Percentiles rank a stretch among this genome's conserved stretches.
Conservation (phyloP, 35 echinoderm and acorn worm species). For the Ptychodera flava region DNA sequence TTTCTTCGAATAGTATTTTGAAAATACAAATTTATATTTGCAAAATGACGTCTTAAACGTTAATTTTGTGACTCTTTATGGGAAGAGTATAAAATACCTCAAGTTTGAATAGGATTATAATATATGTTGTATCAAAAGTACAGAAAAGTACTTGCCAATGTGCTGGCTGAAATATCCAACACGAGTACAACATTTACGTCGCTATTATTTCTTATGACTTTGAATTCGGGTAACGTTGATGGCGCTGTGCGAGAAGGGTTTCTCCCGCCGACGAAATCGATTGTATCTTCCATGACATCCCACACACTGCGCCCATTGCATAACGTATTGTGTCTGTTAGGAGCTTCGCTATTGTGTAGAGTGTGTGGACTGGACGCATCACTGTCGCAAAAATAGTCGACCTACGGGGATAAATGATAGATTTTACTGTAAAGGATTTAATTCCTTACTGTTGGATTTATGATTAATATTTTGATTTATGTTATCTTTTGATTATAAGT, state of each 20-base stretch:
- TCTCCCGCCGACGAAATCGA: conserved; percentile 19
- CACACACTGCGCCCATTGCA: conserved; percentile 37
- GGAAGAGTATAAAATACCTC: no score
- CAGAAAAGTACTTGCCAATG: conserved; percentile 28
- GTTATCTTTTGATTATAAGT: no score
- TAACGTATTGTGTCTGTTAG: conserved; percentile 59
- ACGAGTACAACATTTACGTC: conserved; percentile 32
- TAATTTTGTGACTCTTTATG: no score
- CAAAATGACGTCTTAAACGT: no score
- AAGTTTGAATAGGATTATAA: no score
- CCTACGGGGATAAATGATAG: neutral
- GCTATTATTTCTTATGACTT: neutral
- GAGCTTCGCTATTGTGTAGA: conserved; percentile 57
- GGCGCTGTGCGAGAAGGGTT: conserved; percentile 20
- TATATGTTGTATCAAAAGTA: no score
- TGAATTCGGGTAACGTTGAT: conserved; percentile 25
- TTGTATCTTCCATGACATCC: conserved; percentile 32
- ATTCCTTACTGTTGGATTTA: no score
- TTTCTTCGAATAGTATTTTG: no score
- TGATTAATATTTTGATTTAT: no score
- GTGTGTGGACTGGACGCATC: neutral
- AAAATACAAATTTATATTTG: no score
- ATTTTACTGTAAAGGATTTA: no score
- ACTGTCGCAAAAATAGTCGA: conserved; percentile 33
- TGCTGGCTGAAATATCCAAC: conserved; percentile 37